Base-by-base conservation (phyloP, 2,888 invertebrate species). In the Hyposoter didymator region DNA sequence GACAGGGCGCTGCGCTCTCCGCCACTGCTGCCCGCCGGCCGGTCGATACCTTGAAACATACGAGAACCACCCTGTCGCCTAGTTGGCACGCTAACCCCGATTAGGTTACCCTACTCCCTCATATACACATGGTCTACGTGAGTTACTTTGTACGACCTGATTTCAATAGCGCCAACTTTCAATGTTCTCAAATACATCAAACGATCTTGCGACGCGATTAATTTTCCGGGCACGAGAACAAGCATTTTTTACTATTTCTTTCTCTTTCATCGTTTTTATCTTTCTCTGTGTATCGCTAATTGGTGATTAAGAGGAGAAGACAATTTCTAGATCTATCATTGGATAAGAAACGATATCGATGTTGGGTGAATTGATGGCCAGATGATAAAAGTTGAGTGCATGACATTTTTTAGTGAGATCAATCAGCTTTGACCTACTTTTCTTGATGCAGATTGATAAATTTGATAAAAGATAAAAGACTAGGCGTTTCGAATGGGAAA, bases 51-150 rank as follows among this genome's bases (percentile, higher is more conserved):
- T 64, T 88, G 84, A 89, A 90, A 90, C 83, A 72, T 84, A 85
- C 85, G 87, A 86, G 85, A 89, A 88, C 86, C 82, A 86, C 78
- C 73, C 75, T 88, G 87, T 88, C 89, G 88, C 81, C 88, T 85
- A 84, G 87, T 85, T 90, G 92, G 90, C 91, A 92, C 90, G 91
- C 91, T 92, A 92, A 92, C 92, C 92, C 85, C 92, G 88, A 90
- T 92, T 89, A 86, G 81, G 79, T 82, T 83, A 81, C 84, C 84
- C 85, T 84, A 83, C 76, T 28, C 52, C 78, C 75, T 80, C 52
- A 82, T 69, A 59, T 59, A 67, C 62, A 70, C 67, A 80, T 80
- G 80, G n/a, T 83, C 83, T 62, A 85, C 82, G 76, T 80, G 55
- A 75, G 76, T 32, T 28, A 52, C 82, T 69, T 52, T 72, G 28